phyloP scores from a whole-genome alignment of 2,797 vertebrate genomes.

The Sebastes nivosus region DNA sequence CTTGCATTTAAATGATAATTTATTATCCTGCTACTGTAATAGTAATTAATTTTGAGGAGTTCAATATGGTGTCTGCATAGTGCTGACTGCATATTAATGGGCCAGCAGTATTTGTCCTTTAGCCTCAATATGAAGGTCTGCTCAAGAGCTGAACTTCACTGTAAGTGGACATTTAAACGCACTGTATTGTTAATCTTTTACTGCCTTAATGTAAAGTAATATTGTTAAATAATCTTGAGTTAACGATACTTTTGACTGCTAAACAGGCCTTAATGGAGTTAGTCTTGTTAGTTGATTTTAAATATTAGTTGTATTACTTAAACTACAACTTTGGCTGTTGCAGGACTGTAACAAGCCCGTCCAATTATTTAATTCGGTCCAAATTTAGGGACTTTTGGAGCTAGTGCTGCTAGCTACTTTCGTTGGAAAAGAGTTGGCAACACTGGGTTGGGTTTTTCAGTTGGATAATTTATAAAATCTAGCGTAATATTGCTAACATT shows the following conservation, averaged over 20 bases:
- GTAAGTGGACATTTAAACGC: constrained; percentile 8
- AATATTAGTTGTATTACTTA: background rate
- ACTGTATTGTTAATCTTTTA: background rate
- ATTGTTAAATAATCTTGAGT: constrained; percentile 13
- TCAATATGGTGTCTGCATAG: constrained; percentile 12
- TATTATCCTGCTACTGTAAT: background rate
- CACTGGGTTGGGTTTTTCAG: too few relatives aligned
- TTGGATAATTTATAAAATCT: too few relatives aligned
- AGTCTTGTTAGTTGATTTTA: background rate
- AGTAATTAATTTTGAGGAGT: constrained; percentile 24
- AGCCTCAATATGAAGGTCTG: constrained; percentile 20
- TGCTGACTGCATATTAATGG: constrained; percentile 37
- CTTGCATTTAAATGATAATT: constrained; percentile 22
- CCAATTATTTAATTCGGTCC: too few relatives aligned
- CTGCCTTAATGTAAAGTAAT: constrained; percentile 24
- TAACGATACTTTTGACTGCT: constrained; percentile 13
- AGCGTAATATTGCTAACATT: too few relatives aligned
- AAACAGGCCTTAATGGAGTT: constrained; percentile 8
- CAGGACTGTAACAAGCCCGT: too few relatives aligned
- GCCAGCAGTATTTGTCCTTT: constrained; percentile 11
- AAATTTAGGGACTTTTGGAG: too few relatives aligned
- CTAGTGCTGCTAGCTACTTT: too few relatives aligned
- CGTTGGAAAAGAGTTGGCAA: too few relatives aligned
- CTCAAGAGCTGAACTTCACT: constrained; percentile 13
- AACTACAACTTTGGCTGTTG: background rate